Conservation (phyloP, 1,140 invertebrate genomes). For the Odontomachus brunneus region DNA sequence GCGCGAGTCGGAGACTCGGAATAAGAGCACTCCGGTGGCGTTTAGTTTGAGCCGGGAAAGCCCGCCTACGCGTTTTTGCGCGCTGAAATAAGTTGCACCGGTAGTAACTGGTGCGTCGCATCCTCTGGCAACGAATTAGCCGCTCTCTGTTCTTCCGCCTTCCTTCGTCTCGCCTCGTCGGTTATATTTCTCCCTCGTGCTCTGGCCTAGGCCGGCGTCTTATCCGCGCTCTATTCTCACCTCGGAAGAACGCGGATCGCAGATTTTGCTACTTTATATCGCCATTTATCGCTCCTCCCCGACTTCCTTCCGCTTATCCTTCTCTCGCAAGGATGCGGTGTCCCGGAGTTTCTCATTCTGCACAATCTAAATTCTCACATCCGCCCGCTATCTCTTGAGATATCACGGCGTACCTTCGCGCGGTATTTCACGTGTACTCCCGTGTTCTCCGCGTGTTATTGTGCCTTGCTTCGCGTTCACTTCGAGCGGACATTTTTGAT, state of each 20-base stretch:
- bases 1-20: constrained; percentile 1
- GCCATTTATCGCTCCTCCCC: constrained; percentile 12
- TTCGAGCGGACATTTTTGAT: constrained; percentile 24
- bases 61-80: constrained; percentile 53
- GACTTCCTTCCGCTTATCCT: constrained; percentile 9
- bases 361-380: constrained; percentile 11
- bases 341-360: constrained; percentile 43
- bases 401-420: background rate
- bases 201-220: background rate
- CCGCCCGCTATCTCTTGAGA: background rate
- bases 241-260: constrained; percentile 33
- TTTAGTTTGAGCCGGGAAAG: constrained; percentile 54
- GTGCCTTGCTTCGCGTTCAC: too few relatives aligned
- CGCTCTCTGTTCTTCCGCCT: constrained; percentile 37
- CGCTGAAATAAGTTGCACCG: constrained; percentile 66
- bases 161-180: background rate
- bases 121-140: constrained; percentile 73
- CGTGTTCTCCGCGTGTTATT: too few relatives aligned
- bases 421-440: background rate
- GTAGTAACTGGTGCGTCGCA: constrained; percentile 71
- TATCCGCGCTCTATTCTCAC: constrained; percentile 50
- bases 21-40: constrained; percentile 24
- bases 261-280: constrained; percentile 55
- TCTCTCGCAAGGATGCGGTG: constrained; percentile 17
- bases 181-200: constrained; percentile 6